Evolutionary conservation across 2,113 vertebrate species (phyloP), one percentile per base, ranked within the genome.

Genomic region (Chloebia gouldiae): DNA sequence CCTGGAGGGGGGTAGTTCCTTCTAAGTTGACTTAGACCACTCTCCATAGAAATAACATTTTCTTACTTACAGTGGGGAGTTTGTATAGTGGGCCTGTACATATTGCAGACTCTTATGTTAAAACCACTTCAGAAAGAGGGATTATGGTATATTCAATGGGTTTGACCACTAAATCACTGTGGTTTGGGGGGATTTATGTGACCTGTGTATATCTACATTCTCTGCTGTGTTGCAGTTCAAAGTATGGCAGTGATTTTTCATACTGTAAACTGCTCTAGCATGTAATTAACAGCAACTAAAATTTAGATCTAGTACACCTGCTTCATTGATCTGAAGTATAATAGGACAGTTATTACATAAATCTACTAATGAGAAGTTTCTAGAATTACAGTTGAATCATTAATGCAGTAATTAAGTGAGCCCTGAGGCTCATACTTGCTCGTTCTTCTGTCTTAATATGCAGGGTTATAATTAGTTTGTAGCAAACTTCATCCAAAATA

Each of bases 41-140:
- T 70, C 27, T 78, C 23, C 20, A 27, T 39, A 60, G 61, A 64
- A 92, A 69, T 22, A 40, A 35, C 25, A 2, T 79, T 64, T 77
- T 49, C 27, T 50, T 68, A 4, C 9, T 59, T 80, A 5, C 4
- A 31, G 1, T 22, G 3, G 15, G 2, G 17, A 14, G 35, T 81
- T 93, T 3, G 11, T 53, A 0, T 50, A 12, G 8, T 45, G 5
- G 84, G 9, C 10, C 22, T 59, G 1, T 56, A 28, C 0, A 0
- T 83, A 35, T 45, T 64, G 23, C 17, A 8, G 40, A 45, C 11
- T 69, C 17, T 59, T 9, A 22, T 4, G 15, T 53, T 82, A 57
- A 84, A 56, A 24, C 2, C 31, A 13, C 27, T 73, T 69, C 24
- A 70, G 16, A 56, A 66, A 35, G 78, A 69, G 17, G 19, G 5